phyloP scores from a whole-genome alignment of 2,888 invertebrate genomes.

The Oxyteleia sp. region DNA sequence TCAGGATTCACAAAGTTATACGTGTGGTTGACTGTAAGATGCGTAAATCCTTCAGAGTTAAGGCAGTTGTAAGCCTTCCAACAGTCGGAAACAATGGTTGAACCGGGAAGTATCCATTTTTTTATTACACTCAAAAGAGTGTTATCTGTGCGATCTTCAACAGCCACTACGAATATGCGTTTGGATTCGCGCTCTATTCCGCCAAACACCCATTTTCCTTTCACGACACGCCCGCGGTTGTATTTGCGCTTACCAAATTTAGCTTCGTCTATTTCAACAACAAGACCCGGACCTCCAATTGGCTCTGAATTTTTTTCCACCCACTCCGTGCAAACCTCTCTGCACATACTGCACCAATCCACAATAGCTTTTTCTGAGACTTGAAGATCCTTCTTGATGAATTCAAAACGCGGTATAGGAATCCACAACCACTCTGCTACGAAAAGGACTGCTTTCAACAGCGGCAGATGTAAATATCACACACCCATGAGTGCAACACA shows the following conservation, averaged over 20 bases:
- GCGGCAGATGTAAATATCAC: background rate
- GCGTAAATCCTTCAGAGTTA: conserved; percentile 4
- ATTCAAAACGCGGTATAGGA: no score
- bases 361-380: background rate
- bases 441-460: background rate
- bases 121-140: background rate
- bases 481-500: no score
- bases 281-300: background rate
- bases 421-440: no score
- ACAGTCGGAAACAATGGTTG: conserved; percentile 17
- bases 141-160: conserved; percentile 1
- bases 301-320: conserved; percentile 1
- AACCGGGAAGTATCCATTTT: conserved; percentile 3
- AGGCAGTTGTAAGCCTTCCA: conserved; percentile 23
- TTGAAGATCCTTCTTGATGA: no score
- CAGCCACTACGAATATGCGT: background rate
- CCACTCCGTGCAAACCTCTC: background rate
- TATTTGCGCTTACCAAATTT: background rate
- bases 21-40: conserved; percentile 9
- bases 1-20: no score
- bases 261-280: no score
- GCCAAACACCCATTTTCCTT: no score
- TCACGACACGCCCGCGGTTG: background rate
- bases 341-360: background rate
- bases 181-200: background rate